Base-by-base conservation (phyloP, 1,140 invertebrate species). In the Holotrichia oblita region DNA sequence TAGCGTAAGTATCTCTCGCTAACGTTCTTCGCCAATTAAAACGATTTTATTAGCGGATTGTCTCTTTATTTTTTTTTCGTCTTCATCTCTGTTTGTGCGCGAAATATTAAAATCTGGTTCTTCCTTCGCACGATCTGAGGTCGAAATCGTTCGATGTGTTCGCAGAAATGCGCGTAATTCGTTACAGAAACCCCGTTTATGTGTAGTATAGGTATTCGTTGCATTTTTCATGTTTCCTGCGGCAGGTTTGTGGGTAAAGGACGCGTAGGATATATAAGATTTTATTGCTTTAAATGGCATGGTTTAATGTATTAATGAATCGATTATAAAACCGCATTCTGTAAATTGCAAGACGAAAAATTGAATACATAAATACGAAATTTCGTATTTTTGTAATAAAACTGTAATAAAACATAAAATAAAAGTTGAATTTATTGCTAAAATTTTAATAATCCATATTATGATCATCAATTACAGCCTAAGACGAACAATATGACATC, bases 21-120 rank as follows among this genome's bases (percentile, higher is more conserved):
- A n/a, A n/a, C n/a, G n/a, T n/a, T n/a, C 48, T 55, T 48, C 48
- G 48, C 48, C 48, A 55, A 55, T 55, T 55, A 55, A 55, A n/a
- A 55, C 6, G 48, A 55, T 34, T 34, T 34, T 34, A 34, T 34
- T 55, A 17, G 17, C 48, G 48, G n/a, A 55, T 20, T n/a, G 48
- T n/a, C 3, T 14, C 14, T 7, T 0, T 14, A 44, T 44, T n/a
- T 55, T 55, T n/a, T n/a, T 14, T 55, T n/a, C 6, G 12, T 3
- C 3, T 4, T 10, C 8, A 1, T 9, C 42, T 44, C 42, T 44
- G 9, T n/a, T 55, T 55, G n/a, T 17, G 48, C 48, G 48, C 12
- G 48, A 55, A 34, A 34, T 34, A 34, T 34, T 34, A 34, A 34
- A 34, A 34, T 34, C 27, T 34, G 27, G 27, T 34, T 34, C 27